Evolutionary conservation across 2,797 vertebrate genomes (phyloP).

Genomic region (Adelosebastes latens): DNA sequence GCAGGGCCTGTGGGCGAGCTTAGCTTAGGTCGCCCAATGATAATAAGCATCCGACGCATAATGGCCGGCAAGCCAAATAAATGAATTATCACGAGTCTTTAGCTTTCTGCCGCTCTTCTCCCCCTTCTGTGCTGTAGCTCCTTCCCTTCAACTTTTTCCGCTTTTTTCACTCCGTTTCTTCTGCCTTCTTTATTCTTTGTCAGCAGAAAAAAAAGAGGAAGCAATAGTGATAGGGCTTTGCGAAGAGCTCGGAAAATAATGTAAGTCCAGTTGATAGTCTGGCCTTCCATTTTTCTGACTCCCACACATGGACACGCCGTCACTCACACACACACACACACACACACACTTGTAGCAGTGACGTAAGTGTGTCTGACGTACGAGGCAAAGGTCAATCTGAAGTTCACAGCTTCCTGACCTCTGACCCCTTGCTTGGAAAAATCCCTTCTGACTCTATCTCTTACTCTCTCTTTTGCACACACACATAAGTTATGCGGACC

Average conservation of each 20-base stretch:
- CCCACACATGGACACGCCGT: constrained; percentile 30
- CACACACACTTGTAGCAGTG: constrained; percentile 32
- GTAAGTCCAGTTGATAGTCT: constrained; percentile 22
- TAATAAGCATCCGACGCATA: constrained; percentile 79
- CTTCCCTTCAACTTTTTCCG: background rate
- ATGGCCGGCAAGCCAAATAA: constrained; percentile 78
- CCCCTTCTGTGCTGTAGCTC: constrained; percentile 18
- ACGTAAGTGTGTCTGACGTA: constrained; percentile 62
- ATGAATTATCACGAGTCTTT: constrained; percentile 79
- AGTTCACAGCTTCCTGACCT: constrained; percentile 72
- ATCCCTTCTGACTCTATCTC: constrained; percentile 53
- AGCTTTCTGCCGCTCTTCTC: constrained; percentile 34
- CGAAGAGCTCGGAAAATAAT: constrained; percentile 26
- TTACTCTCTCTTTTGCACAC: constrained; percentile 7
- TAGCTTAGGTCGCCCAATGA: constrained; percentile 78
- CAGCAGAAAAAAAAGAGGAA: constrained; percentile 43
- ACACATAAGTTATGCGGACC: background rate
- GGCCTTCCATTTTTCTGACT: constrained; percentile 37
- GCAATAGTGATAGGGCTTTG: background rate
- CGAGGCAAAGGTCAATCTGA: constrained; percentile 61
- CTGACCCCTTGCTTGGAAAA: constrained; percentile 51
- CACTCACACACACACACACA: background rate
- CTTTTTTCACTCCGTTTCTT: background rate
- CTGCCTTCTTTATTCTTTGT: constrained; percentile 26
- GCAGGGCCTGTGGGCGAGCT: constrained; percentile 66